phyloP scores from a whole-genome alignment of 2,113 vertebrate species.

The Microcebus ravelobensis region DNA sequence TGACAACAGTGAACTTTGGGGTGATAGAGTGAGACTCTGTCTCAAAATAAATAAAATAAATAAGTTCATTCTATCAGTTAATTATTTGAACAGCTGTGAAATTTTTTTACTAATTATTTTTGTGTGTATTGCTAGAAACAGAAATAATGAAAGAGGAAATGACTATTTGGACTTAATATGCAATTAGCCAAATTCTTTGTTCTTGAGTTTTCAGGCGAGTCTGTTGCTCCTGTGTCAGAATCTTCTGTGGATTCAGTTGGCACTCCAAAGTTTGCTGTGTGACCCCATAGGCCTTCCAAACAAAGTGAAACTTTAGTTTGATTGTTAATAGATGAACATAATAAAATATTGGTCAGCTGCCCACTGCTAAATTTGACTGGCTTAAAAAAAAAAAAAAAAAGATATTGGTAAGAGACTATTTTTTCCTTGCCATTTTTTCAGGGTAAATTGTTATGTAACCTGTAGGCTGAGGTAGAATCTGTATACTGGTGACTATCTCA shows the following conservation, averaged over 20 bases:
- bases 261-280: not conserved
- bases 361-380: no score
- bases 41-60: no score
- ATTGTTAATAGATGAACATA: constrained; percentile 30
- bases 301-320: not conserved
- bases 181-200: not conserved
- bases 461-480: not conserved
- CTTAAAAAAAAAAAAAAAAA: no score
- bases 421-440: not conserved
- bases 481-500: not conserved
- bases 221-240: not conserved
- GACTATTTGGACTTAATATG: not conserved
- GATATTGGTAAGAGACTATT: not conserved
- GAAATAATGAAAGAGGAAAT: not conserved
- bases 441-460: not conserved
- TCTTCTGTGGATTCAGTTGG: not conserved
- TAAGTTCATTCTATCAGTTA: not conserved
- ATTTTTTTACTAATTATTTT: not conserved
- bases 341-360: not conserved
- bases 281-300: not conserved
- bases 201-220: not conserved
- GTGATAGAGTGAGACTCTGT: no score
- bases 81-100: constrained; percentile 28
- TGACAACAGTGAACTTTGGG: no score
- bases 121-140: constrained; percentile 13